Conservation (phyloP, 2,113 vertebrate species). For the Anolis sagrei region DNA sequence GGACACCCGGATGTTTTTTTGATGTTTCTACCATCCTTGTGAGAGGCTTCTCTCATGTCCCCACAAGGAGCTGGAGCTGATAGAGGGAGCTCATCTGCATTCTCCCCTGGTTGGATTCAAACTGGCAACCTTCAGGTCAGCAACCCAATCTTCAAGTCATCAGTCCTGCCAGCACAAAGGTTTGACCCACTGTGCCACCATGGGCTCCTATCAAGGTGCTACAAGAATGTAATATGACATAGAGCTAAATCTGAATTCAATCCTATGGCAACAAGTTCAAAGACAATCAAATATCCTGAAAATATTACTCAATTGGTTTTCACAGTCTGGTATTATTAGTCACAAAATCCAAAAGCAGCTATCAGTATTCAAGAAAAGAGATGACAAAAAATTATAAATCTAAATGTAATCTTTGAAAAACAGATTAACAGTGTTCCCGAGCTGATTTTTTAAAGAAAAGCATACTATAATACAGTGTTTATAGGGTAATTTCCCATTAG, state of each 20-base stretch:
- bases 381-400: background rate
- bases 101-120: no score
- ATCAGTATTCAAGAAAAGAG: background rate
- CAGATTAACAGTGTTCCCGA: background rate
- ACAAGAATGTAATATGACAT: no score
- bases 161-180: no score
- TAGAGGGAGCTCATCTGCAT: no score
- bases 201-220: no score
- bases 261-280: background rate
- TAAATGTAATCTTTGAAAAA: constrained; percentile 11
- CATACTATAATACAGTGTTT: background rate
- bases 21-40: no score
- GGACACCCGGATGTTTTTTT: no score
- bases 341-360: background rate
- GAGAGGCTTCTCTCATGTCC: no score
- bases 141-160: no score
- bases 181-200: no score
- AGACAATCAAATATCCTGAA: background rate
- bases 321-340: background rate
- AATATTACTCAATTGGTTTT: background rate
- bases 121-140: no score
- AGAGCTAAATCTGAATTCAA: background rate
- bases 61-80: no score
- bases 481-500: constrained; percentile 13
- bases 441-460: constrained; percentile 1